Base-by-base conservation (phyloP, 2,797 vertebrate species). In the Balearica regulorum region DNA sequence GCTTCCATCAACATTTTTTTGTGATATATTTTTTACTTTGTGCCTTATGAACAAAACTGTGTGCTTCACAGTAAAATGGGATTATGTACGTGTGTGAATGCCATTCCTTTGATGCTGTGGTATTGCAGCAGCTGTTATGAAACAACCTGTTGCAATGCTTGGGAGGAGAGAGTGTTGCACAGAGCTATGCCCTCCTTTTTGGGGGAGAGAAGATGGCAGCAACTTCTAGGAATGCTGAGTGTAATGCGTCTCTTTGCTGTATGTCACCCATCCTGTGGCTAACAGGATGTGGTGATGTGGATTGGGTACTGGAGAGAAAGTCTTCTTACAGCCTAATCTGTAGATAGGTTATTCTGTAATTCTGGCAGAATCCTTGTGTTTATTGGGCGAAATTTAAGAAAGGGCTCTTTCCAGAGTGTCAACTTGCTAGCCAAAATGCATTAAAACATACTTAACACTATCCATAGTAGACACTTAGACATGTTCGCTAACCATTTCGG, bases 1-100 rank as follows among this genome's bases (percentile, higher is more conserved):
- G 49, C 76, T 96, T 89, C 57, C 39, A 33, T 80, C 53, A 87
- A 28, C 4, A 0, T 49, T 82, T 89, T 82, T 87, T 71, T 9
- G 35, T 80, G 68, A 49, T 91, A 0, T 18, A 31, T 87, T 96
- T 93, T 55, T 83, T 68, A 26, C 43, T 53, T 94, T n/a, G 54
- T 95, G 53, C 13, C 54, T 95, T 81, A 31, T 0, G 0, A 87
- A 71, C 60, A 80, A 33, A 91, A 64, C 55, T 58, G 26, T 72
- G 80, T 39, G 21, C 53, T 92, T 44, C 76, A 43, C 55, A 54
- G 68, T 90, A 64, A 91, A 86, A 92, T 46, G 64, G 75, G 75
- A 81, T 93, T 89, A 80, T 39, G 43, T 69, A 18, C 41, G 81
- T 77, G 22, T 71, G 53, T 57, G 49, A 68, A 37, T 4, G 0